Percentiles rank a stretch among this genome's conserved stretches.
These are phyloP conservation scores for Lochmaea crataegi DNA, from an alignment of 2,888 invertebrate genomes.

Conservation along the genomic window DNA sequence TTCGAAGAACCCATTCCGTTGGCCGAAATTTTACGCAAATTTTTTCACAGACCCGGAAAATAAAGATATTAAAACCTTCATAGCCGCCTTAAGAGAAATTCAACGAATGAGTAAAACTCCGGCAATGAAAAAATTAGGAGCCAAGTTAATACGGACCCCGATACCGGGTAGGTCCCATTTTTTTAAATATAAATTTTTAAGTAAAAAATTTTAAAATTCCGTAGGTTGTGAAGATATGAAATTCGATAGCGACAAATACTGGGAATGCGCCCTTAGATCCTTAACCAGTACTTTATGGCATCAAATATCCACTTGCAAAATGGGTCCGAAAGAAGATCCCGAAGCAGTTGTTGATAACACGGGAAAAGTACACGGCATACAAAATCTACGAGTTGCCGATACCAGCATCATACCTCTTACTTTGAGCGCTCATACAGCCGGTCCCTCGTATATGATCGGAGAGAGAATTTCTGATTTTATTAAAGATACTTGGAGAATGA, in stretches of 20 bases:
- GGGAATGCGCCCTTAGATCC: slow-evolving; percentile 67
- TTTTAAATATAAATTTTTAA: too few relatives aligned
- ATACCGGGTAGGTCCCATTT: slow-evolving; percentile 44
- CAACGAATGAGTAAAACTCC: slow-evolving; percentile 66
- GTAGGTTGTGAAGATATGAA: slow-evolving; percentile 47
- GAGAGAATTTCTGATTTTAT: slow-evolving; percentile 70
- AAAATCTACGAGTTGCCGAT: slow-evolving; percentile 68
- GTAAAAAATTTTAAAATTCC: slow-evolving; percentile 10
- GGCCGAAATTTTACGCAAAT: slow-evolving; percentile 80
- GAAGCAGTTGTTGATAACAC: slow-evolving; percentile 70
- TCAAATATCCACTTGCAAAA: slow-evolving; percentile 69
- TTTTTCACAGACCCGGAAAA: slow-evolving; percentile 77
- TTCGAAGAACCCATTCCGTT: slow-evolving; percentile 76
- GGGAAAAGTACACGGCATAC: slow-evolving; percentile 67
- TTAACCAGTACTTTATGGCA: slow-evolving; percentile 67
- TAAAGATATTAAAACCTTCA: slow-evolving; percentile 63
- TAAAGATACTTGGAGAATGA: slow-evolving; percentile 62
- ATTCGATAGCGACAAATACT: slow-evolving; percentile 67
- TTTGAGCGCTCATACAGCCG: slow-evolving; percentile 68
- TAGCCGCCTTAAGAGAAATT: slow-evolving; percentile 65
- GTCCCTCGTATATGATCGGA: slow-evolving; percentile 69
- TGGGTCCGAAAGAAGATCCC: slow-evolving; percentile 68
- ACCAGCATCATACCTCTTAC: slow-evolving; percentile 70
- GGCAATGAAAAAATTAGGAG: slow-evolving; percentile 62
- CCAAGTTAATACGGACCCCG: slow-evolving; percentile 38